Conservation (phyloP, 64 coral and sea anemone genomes). For the Porites lutea region DNA sequence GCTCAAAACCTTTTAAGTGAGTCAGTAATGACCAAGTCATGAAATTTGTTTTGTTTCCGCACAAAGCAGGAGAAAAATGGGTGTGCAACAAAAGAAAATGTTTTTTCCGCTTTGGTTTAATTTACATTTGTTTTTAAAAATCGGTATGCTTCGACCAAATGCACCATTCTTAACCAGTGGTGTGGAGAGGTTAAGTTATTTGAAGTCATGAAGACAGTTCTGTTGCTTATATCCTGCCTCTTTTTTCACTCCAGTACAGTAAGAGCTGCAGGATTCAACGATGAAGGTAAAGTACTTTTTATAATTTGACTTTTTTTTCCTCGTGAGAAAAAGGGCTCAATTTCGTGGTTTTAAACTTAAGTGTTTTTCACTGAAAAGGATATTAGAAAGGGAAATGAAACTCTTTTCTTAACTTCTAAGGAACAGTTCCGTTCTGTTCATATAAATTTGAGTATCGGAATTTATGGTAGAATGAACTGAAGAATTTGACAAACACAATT, state of each 20-base stretch:
- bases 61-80: neutral
- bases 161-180: neutral
- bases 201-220: neutral
- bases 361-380: too few species aligned
- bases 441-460: too few species aligned
- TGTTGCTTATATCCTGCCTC: neutral
- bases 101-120: neutral
- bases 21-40: too few species aligned
- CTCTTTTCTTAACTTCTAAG: too few species aligned
- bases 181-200: neutral
- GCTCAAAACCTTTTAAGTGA: neutral
- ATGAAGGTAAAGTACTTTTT: neutral
- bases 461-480: too few species aligned
- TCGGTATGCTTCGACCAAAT: neutral
- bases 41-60: neutral
- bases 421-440: too few species aligned
- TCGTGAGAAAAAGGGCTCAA: too few species aligned
- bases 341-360: too few species aligned
- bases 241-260: neutral
- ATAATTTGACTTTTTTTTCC: too few species aligned
- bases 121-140: neutral
- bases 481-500: too few species aligned
- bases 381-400: too few species aligned
- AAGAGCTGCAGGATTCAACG: neutral
- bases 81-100: neutral